Conservation (phyloP, 2,113 vertebrate genomes). For the Erythrolamprus reginae region DNA sequence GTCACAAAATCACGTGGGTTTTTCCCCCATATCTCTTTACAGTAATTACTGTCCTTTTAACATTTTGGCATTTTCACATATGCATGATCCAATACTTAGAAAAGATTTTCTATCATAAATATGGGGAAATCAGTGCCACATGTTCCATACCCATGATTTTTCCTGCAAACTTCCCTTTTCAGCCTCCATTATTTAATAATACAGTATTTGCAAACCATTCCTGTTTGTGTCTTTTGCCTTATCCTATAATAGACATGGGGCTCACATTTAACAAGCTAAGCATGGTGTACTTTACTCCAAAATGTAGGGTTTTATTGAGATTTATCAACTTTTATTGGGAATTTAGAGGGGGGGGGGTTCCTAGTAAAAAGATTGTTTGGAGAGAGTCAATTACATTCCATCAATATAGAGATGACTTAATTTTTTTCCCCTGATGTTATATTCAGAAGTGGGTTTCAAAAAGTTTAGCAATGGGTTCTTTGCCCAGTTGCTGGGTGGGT, state of each 20-base stretch:
- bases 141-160: neutral
- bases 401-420: neutral
- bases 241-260: neutral
- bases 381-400: neutral
- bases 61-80: neutral
- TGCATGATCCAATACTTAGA: neutral
- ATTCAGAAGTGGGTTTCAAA: neutral
- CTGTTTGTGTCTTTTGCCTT: neutral
- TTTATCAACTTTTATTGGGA: neutral
- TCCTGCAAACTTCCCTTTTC: neutral
- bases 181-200: neutral
- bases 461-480: too few relatives aligned
- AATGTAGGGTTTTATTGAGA: neutral
- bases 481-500: too few relatives aligned
- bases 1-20: neutral
- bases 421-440: neutral
- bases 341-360: neutral
- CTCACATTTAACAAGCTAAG: neutral
- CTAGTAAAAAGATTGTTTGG: neutral
- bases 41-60: neutral
- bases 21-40: neutral
- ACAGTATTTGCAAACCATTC: neutral
- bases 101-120: neutral
- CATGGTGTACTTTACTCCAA: neutral
- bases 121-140: neutral